Evolutionary conservation across 2,113 vertebrate species (phyloP).

Genomic region (Alces alces): DNA sequence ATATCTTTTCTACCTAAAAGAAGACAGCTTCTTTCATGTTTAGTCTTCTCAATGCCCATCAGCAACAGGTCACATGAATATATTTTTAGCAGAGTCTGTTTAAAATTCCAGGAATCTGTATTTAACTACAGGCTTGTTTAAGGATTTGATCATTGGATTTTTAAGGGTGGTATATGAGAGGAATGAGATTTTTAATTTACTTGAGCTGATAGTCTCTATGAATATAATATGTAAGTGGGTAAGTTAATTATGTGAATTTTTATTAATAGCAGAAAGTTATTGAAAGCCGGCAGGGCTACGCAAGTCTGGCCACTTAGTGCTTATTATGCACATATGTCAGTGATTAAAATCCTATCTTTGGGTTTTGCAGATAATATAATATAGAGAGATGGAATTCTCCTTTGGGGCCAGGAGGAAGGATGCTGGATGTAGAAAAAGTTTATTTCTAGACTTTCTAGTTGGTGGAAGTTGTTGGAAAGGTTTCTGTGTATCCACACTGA

Average conservation of each 20-base stretch:
- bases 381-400: not conserved
- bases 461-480: not conserved
- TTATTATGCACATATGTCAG: not conserved
- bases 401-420: not conserved
- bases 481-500: not conserved
- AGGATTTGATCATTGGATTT: not conserved
- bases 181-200: not conserved
- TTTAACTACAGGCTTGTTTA: constrained; percentile 7
- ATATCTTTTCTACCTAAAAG: not conserved
- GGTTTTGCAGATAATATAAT: not conserved
- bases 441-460: not conserved
- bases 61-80: not conserved
- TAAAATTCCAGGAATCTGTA: not conserved
- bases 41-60: not conserved
- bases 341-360: not conserved
- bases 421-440: not conserved
- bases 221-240: not conserved
- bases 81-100: not conserved
- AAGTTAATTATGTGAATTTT: not conserved
- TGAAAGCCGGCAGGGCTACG: not conserved
- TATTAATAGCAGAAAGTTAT: not conserved
- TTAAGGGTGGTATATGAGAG: not conserved
- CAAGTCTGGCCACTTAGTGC: not conserved
- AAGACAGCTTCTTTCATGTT: not conserved
- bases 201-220: not conserved